phyloP scores from a whole-genome alignment of 2,113 vertebrate genomes.

The Tylochromis polylepis region DNA sequence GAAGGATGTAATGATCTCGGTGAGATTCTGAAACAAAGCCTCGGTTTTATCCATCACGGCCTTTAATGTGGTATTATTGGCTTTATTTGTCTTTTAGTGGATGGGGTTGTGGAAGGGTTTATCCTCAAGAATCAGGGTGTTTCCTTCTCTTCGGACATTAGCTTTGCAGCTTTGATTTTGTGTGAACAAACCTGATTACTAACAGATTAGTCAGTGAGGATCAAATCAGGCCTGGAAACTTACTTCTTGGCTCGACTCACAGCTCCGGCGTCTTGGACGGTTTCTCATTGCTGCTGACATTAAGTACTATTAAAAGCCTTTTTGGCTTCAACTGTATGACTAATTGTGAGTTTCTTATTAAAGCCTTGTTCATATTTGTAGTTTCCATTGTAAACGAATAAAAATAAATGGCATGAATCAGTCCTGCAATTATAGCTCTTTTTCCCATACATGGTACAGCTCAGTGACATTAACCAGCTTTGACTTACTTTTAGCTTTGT shows the following conservation, averaged over 20 bases:
- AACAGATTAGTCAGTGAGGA: constrained; percentile 44
- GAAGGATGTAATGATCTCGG: constrained; percentile 91
- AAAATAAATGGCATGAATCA: constrained; percentile 10
- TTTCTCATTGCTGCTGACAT: constrained; percentile 51
- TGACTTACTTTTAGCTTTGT: neutral
- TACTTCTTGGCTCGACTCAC: neutral
- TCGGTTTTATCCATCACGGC: neutral
- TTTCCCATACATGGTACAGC: constrained; percentile 6
- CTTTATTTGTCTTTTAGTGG: neutral
- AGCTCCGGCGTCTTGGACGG: neutral
- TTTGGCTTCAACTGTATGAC: constrained; percentile 38
- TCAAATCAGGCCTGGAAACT: constrained; percentile 33
- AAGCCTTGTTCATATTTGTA: constrained; percentile 56
- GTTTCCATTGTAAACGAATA: constrained; percentile 62
- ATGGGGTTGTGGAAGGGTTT: neutral
- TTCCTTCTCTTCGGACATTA: neutral
- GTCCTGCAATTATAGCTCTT: constrained; percentile 29
- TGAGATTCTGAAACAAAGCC: constrained; percentile 64
- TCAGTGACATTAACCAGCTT: constrained; percentile 15
- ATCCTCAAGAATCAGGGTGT: neutral
- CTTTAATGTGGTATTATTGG: neutral
- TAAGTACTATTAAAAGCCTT: constrained; percentile 58
- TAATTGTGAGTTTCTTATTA: constrained; percentile 65
- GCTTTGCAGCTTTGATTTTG: neutral
- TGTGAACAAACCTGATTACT: constrained; percentile 45